These are phyloP conservation scores for Acrossocheilus wenchowensis DNA, from an alignment of 2,797 vertebrate species.

Conservation along the genomic window DNA sequence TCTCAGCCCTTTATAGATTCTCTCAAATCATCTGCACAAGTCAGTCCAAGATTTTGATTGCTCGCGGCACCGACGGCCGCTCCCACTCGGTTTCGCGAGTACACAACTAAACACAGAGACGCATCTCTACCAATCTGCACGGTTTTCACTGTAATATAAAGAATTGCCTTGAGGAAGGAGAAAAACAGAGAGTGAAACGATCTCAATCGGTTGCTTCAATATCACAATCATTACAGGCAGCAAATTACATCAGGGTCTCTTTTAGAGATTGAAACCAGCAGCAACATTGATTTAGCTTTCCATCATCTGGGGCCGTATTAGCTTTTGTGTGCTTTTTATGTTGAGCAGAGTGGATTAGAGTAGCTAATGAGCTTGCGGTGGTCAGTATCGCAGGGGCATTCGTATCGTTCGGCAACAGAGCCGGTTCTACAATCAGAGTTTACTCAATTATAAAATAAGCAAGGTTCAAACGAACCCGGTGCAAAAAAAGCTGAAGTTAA, in stretches of 20 bases:
- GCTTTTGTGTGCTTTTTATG: constrained; percentile 56
- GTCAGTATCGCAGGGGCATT: constrained; percentile 48
- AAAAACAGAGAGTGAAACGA: constrained; percentile 60
- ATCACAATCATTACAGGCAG: constrained; percentile 62
- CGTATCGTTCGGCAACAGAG: constrained; percentile 34
- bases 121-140: constrained; percentile 46
- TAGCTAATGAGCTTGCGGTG: constrained; percentile 50
- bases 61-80: constrained; percentile 69
- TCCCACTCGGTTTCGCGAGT: constrained; percentile 53
- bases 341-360: constrained; percentile 43
- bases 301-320: constrained; percentile 62
- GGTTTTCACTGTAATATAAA: constrained; percentile 59
- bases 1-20: constrained; percentile 72
- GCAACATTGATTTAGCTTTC: constrained; percentile 61
- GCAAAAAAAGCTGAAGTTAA: not conserved
- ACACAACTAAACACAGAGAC: constrained; percentile 34
- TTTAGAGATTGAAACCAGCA: constrained; percentile 63
- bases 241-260: constrained; percentile 65
- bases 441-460: constrained; percentile 40
- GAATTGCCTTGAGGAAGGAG: constrained; percentile 60
- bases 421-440: constrained; percentile 24
- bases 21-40: constrained; percentile 71
- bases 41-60: constrained; percentile 78
- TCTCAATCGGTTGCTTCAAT: constrained; percentile 60
- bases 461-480: not conserved